Base-by-base conservation (phyloP, 2,797 vertebrate genomes). In the Rhyacichthys aspro region DNA sequence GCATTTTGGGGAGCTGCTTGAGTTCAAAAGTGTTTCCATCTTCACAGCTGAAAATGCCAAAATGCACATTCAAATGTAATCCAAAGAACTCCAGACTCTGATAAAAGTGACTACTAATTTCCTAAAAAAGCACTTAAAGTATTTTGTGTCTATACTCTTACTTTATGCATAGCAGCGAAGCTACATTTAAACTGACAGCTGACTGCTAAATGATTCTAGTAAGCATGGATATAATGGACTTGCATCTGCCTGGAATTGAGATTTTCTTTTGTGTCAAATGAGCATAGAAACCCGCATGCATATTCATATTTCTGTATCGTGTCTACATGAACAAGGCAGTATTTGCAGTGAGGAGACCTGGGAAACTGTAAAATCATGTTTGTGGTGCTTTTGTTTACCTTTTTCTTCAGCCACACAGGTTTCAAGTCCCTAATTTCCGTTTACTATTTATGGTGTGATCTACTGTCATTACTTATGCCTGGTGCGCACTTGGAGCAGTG, bases 401-500 rank as follows among this genome's bases (percentile, higher is more conserved):
- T 48, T 39, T 23, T 9, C 23, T 62, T 74, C 67, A 46, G 47
- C 56, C 72, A 67, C 59, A 64, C 37, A 15, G 34, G 28, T 43
- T 73, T 57, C 49, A 43, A 43, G 12, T 44, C 53, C 38, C 23
- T 15, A 37, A 11, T 6, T 38, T 5, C 8, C 7, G 9, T 39
- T 14, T 34, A 7, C 11, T 8, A 18, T 33, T 36, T 37, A 28
- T 43, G 15, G 45, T 5, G 14, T 3, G 18, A 9, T 2, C 12
- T 42, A n/a, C 71, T 9, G 55, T 23, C 3, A 49, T 93, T 87
- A 93, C 82, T 93, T 94, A 67, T 90, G 90, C 62, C 91, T 92
- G 42, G 0, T 83, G 86, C 92, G 91, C 67, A 97, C 95, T 89
- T 99, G 98, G 59, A 99, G 94, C 85, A 99, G 88, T 0, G 95